phyloP scores from a whole-genome alignment of 2,888 invertebrate genomes.

The Chymomyza amoena region DNA sequence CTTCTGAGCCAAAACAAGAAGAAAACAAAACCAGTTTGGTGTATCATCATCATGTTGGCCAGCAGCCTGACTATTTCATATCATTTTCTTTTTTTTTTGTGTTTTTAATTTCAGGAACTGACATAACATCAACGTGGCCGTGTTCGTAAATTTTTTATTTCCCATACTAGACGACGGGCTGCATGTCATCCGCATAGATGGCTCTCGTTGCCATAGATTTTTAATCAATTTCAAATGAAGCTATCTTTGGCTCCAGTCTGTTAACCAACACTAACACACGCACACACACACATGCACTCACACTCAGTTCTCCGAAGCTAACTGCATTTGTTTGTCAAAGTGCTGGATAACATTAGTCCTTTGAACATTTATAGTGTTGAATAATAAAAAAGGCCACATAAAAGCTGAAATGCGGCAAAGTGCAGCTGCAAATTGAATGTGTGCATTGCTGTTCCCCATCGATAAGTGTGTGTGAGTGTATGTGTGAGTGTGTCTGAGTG shows the following conservation, averaged over 20 bases:
- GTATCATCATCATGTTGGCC: too few relatives aligned
- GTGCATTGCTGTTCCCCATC: background rate
- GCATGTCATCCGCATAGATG: background rate
- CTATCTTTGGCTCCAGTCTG: conserved; percentile 13
- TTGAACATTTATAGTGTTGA: background rate
- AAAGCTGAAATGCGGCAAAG: background rate
- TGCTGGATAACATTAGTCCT: background rate
- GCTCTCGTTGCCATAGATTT: background rate
- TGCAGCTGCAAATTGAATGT: background rate
- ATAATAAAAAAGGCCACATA: background rate
- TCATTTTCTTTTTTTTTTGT: too few relatives aligned
- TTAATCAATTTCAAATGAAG: background rate
- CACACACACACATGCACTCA: background rate
- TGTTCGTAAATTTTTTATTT: background rate
- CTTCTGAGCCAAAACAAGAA: too few relatives aligned
- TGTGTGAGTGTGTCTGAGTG: background rate
- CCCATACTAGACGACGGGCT: too few relatives aligned
- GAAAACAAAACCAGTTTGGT: too few relatives aligned
- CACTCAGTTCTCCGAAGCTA: background rate
- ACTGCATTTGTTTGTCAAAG: background rate
- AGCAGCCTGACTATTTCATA: too few relatives aligned
- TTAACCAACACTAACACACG: conserved; percentile 5
- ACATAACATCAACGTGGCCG: background rate
- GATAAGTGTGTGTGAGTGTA: background rate
- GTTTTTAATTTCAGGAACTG: background rate